Conservation (phyloP, 2,888 invertebrate species). For the Eristalis intricaria region DNA sequence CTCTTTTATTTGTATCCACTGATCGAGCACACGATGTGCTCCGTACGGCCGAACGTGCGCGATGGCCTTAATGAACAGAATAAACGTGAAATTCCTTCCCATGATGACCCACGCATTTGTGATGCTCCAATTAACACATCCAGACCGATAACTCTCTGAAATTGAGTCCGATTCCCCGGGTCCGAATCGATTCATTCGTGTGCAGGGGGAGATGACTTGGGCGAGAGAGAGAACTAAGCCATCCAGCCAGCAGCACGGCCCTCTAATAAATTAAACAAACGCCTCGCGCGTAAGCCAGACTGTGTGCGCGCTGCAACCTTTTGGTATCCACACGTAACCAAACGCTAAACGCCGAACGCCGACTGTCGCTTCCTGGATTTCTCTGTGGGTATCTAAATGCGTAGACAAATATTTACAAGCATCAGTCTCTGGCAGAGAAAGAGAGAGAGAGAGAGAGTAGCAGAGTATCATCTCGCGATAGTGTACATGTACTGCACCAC, state of each 20-base stretch:
- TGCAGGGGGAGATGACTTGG: neutral
- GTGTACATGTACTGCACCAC: constrained; percentile 7
- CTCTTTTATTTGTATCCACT: neutral
- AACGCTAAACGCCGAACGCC: constrained; percentile 36
- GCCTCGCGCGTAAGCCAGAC: constrained; percentile 26
- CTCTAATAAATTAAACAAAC: constrained; percentile 62
- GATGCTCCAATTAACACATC: constrained; percentile 68
- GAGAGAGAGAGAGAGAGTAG: too few relatives aligned
- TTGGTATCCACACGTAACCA: constrained; percentile 1
- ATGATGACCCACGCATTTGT: constrained; percentile 33
- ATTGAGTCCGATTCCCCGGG: neutral
- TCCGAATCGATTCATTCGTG: neutral
- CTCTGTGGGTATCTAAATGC: constrained; percentile 62
- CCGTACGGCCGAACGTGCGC: neutral
- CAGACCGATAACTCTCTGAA: constrained; percentile 24
- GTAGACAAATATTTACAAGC: constrained; percentile 71
- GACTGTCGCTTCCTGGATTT: constrained; percentile 63
- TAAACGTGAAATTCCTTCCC: constrained; percentile 34
- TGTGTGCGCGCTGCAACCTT: constrained; percentile 5
- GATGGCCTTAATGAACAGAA: constrained; percentile 11
- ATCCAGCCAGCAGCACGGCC: too few relatives aligned
- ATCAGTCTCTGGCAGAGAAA: constrained; percentile 58
- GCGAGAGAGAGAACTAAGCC: neutral
- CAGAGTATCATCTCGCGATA: neutral
- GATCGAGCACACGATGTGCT: neutral